These are phyloP conservation scores for Boulengeromyrus knoepffleri DNA, from an alignment of 2,113 vertebrate species.

Conservation along the genomic window DNA sequence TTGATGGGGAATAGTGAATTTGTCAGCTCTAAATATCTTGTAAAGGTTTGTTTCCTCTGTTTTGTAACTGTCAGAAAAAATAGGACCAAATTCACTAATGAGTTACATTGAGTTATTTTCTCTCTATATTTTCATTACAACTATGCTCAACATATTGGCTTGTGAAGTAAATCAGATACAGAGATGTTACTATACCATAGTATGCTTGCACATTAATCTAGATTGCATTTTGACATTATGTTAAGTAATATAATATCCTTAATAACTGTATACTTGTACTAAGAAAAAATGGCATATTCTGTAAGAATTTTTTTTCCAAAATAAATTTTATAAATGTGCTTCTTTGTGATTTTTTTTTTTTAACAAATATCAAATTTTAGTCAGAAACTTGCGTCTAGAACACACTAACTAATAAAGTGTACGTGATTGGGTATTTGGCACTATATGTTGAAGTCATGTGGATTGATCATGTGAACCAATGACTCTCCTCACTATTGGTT, in stretches of 20 bases:
- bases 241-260: background rate
- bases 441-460: background rate
- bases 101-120: background rate
- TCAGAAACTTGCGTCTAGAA: background rate
- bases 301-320: background rate
- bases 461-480: background rate
- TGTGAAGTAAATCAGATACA: background rate
- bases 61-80: background rate
- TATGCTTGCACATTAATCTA: background rate
- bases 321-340: background rate
- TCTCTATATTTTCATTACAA: background rate
- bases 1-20: background rate
- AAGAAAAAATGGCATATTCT: background rate
- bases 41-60: background rate
- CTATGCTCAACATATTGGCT: background rate
- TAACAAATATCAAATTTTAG: too few species aligned
- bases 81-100: background rate
- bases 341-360: background rate
- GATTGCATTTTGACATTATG: background rate
- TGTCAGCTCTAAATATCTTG: background rate
- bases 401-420: background rate
- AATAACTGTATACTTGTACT: background rate
- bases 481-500: background rate
- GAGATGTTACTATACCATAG: background rate
- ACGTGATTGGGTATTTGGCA: background rate